A percentile compares a stretch with the other conserved stretches of the same genome.
phyloP scores from a whole-genome alignment of 2,888 invertebrate genomes.

The Abrostola tripartita region DNA sequence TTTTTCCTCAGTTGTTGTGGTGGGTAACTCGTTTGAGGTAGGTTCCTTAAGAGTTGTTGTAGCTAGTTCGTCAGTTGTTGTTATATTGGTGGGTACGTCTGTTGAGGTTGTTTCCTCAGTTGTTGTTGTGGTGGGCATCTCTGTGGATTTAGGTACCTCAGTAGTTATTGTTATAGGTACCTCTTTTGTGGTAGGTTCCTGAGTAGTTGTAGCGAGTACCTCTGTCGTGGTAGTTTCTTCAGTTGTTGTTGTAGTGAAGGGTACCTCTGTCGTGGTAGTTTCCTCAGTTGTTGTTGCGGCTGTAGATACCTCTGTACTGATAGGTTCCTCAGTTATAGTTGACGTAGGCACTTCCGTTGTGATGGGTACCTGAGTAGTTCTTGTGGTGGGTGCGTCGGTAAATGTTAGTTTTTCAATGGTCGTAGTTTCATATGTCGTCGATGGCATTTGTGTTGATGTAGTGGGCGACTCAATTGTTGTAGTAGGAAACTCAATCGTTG shows the following conservation, averaged over 20 bases:
- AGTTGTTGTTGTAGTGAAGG: not conserved
- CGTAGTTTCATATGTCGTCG: not conserved
- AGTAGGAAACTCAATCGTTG: too few species aligned
- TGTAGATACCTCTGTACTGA: not conserved
- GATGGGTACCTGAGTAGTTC: not conserved
- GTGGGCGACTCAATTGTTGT: not conserved
- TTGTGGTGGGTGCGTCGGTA: not conserved
- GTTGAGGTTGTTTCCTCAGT: not conserved
- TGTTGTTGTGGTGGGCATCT: not conserved
- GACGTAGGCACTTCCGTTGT: not conserved
- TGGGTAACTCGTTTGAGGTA: not conserved
- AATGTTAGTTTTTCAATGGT: not conserved
- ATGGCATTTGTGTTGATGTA: constrained; percentile 2
- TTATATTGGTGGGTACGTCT: not conserved
- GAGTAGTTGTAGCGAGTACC: not conserved
- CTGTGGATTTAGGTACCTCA: not conserved
- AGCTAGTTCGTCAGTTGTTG: not conserved
- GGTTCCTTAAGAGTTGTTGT: not conserved
- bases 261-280: not conserved
- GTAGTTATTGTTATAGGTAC: not conserved
- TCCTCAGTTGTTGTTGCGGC: too few species aligned
- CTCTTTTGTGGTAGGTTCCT: not conserved
- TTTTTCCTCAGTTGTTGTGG: not conserved
- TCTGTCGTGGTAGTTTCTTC: constrained; percentile 9
- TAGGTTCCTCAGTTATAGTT: not conserved